Evolutionary conservation across 2,113 vertebrate species (phyloP).

Genomic region (Heliornis fulica): DNA sequence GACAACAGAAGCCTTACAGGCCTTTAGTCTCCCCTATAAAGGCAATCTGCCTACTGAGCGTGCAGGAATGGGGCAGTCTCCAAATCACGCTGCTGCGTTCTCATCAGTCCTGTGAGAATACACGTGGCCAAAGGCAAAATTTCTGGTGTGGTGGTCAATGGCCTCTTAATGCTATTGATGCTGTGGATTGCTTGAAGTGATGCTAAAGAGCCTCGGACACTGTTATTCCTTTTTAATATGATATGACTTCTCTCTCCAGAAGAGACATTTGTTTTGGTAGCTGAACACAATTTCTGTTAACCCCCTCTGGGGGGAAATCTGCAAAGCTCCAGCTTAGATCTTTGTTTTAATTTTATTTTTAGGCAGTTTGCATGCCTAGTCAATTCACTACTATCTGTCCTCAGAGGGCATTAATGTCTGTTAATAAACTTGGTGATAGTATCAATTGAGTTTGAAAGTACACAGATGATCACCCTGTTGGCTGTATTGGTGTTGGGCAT

Average conservation of each 20-base stretch:
- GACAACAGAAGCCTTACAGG: background rate
- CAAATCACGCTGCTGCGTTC: rapidly evolving
- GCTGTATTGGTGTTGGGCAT: background rate
- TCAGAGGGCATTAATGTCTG: constrained; percentile 9
- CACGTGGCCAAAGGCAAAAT: background rate
- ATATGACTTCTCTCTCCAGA: background rate
- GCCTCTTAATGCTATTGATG: background rate
- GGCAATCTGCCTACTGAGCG: background rate
- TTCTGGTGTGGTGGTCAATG: background rate
- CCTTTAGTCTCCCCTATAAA: background rate
- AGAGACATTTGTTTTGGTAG: background rate
- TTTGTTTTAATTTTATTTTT: background rate
- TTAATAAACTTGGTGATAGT: background rate
- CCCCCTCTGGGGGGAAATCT: background rate
- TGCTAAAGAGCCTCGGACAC: background rate
- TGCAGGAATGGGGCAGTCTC: background rate
- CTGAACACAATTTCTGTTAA: background rate
- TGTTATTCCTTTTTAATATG: background rate
- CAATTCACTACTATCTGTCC: background rate
- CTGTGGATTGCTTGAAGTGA: background rate
- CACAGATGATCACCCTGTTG: background rate
- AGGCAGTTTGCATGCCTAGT: background rate
- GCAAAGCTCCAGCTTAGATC: background rate
- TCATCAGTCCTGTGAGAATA: background rate
- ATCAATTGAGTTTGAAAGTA: background rate